Evolutionary conservation across 2,888 invertebrate species (phyloP).

Genomic region (Rhopalosiphum nymphaeae): DNA sequence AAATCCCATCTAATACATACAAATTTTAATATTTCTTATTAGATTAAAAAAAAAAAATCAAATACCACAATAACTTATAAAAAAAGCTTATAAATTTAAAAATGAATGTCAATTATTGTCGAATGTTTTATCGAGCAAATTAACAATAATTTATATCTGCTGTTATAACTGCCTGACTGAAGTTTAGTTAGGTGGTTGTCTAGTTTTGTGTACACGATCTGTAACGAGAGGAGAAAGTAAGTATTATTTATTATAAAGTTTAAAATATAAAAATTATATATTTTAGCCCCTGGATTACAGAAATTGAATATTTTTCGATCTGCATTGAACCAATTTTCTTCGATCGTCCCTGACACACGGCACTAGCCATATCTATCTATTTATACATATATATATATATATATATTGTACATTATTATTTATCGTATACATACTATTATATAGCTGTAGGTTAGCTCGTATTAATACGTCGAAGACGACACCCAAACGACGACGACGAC

Average conservation of each 20-base stretch:
- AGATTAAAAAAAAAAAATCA: not conserved
- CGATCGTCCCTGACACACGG: not conserved
- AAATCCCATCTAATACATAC: not conserved
- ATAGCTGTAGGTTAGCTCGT: not conserved
- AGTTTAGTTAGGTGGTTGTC: not conserved
- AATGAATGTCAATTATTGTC: not conserved
- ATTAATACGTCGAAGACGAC: not conserved
- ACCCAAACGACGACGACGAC: not conserved
- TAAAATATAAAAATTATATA: not conserved
- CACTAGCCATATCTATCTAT: not conserved
- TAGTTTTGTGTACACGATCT: not conserved
- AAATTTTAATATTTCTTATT: not conserved
- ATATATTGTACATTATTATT: not conserved
- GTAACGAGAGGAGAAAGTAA: not conserved
- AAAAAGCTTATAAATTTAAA: not conserved
- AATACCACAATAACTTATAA: not conserved
- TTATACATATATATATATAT: not conserved
- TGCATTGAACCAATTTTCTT: not conserved
- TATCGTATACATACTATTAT: constrained; percentile 13
- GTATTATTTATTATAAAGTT: not conserved
- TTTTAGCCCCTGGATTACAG: not conserved
- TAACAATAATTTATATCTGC: not conserved
- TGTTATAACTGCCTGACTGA: not conserved
- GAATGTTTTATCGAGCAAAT: not conserved
- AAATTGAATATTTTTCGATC: not conserved